Evolutionary conservation across 2,888 invertebrate species (phyloP), one percentile per base, ranked within the genome.

Genomic region (Drosophila mettleri): DNA sequence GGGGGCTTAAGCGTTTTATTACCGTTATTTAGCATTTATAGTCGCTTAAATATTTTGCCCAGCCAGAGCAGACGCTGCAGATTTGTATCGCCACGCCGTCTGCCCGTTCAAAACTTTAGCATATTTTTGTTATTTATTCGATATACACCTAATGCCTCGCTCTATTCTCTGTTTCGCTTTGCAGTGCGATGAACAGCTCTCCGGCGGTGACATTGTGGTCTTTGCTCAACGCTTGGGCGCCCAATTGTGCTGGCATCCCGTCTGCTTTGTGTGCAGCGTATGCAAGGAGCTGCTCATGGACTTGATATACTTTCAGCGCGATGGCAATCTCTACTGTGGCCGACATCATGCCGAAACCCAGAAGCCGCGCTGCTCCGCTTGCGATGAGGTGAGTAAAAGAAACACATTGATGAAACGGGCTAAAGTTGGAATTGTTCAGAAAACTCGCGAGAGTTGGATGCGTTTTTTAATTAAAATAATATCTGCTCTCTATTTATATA

Each of bases 281-380:
- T 99, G 99, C 93, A 95, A 96, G 89, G 98, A 99, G 93, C 95
- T 99, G 74, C 95, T 99, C 69, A 98, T 99, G 43, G 99, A 99
- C 93, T 95, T 99, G 90, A 98, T 99, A 91, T 99, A 99, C 94
- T 99, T 99, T 94, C 96, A 95, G 94, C 95, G 96, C 90, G 96
- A 97, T 78, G 97, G 97, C 63, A 93, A 96, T 69, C 94, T 99
- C 45, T 99, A 97, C 93, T 99, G 99, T 93, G 99, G 99, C 4
- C 93, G 99, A 58, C 99, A 99, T 92, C 99, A 99, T 92, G 98
- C 99, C 2, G 99, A 99, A 93, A 96, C 97, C 6, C 94, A 98
- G 81, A 99, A 99, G 91, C 99, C 99, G 0, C 93, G 99, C 68
- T 99, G 99, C 92, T 97, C 98, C 7, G 98, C 98, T 43, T 99